Conservation (phyloP, 2,113 vertebrate genomes). For the Semicossyphus pulcher region DNA sequence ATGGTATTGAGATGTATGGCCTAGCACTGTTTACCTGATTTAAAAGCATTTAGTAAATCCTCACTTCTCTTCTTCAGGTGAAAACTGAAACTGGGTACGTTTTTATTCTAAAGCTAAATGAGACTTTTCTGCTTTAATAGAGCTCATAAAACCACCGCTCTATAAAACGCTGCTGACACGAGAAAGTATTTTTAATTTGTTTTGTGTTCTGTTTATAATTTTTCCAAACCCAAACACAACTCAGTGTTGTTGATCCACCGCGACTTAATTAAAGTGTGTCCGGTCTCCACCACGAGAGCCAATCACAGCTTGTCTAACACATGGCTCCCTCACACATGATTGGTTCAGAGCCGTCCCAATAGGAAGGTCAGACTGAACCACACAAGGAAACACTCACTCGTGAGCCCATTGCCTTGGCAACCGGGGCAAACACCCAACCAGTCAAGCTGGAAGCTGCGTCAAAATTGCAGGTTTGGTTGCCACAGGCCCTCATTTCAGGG, state of each 20-base stretch:
- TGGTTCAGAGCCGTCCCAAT: constrained; percentile 34
- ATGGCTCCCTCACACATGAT: constrained; percentile 31
- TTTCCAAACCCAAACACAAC: neutral
- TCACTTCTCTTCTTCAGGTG: too few relatives aligned
- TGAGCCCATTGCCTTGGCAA: constrained; percentile 52
- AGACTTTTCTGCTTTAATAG: too few relatives aligned
- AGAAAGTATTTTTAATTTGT: too few relatives aligned
- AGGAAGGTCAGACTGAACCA: constrained; percentile 45
- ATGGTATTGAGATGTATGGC: too few relatives aligned
- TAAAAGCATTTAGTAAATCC: too few relatives aligned
- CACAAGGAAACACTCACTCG: constrained; percentile 46
- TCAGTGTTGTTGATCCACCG: neutral
- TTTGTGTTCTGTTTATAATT: too few relatives aligned
- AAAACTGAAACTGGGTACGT: too few relatives aligned
- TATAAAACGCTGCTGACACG: too few relatives aligned
- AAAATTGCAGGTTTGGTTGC: constrained; percentile 74
- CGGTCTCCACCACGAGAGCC: neutral
- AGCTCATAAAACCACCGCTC: too few relatives aligned
- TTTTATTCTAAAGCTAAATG: too few relatives aligned
- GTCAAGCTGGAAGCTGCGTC: constrained; percentile 57
- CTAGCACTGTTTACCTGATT: too few relatives aligned
- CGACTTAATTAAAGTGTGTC: neutral
- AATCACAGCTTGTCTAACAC: constrained; percentile 32
- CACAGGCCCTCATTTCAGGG: constrained; percentile 70
- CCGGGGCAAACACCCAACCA: constrained; percentile 59